Evolutionary conservation across 2,797 vertebrate genomes (phyloP).

Genomic region (Holocentrus rufus): DNA sequence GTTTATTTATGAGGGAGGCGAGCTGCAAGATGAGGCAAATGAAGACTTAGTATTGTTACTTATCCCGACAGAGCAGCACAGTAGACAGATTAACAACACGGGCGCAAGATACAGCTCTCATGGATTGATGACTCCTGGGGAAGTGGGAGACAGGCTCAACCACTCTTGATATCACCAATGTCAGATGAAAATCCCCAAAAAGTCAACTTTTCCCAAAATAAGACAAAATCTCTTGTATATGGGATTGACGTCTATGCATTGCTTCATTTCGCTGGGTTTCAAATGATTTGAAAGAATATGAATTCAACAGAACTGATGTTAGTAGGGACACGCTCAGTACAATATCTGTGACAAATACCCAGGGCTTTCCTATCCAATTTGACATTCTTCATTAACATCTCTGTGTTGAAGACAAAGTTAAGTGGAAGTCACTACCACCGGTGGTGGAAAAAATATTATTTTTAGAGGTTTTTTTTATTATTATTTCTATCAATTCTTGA

Average conservation of each 20-base stretch:
- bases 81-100: constrained; percentile 69
- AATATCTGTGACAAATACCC: too few species aligned
- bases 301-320: neutral
- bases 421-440: neutral
- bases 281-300: neutral
- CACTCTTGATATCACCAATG: constrained; percentile 48
- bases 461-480: neutral
- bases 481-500: neutral
- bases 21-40: constrained; percentile 66
- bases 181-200: constrained; percentile 33
- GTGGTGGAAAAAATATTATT: neutral
- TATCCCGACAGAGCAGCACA: constrained; percentile 71
- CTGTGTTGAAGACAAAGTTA: neutral
- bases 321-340: too few species aligned
- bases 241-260: too few species aligned
- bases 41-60: constrained; percentile 75
- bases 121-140: constrained; percentile 72
- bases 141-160: constrained; percentile 47
- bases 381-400: neutral
- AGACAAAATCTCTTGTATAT: neutral
- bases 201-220: constrained; percentile 17
- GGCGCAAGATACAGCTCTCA: constrained; percentile 46
- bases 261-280: too few species aligned
- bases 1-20: constrained; percentile 78
- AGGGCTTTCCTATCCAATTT: neutral